These are phyloP conservation scores for Enteromius treurensis DNA, from an alignment of 2,797 vertebrate genomes.

Conservation along the genomic window DNA sequence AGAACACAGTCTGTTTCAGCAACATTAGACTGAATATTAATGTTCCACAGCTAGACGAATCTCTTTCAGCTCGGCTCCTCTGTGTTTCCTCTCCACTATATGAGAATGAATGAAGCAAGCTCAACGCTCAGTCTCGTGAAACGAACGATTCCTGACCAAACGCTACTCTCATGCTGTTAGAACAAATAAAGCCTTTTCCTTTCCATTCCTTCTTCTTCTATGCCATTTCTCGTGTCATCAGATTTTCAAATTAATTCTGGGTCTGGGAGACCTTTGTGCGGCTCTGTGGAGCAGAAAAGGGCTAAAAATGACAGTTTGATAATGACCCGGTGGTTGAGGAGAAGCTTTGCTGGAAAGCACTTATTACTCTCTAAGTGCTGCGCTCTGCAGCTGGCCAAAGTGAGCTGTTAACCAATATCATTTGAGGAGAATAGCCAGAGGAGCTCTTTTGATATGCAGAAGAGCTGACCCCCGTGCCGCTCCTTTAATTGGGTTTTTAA, in stretches of 20 bases:
- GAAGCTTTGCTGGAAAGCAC: slow-evolving; percentile 90
- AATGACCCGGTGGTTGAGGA: slow-evolving; percentile 83
- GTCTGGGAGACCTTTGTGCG: slow-evolving; percentile 86
- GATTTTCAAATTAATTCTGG: slow-evolving; percentile 80
- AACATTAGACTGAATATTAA: slow-evolving; percentile 99
- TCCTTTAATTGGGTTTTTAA: slow-evolving; percentile 99
- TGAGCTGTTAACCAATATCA: slow-evolving; percentile 99
- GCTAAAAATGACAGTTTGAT: slow-evolving; percentile 88
- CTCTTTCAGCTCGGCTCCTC: slow-evolving; percentile 88
- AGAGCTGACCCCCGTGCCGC: slow-evolving; percentile 97
- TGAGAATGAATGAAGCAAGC: slow-evolving; percentile 83
- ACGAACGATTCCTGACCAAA: slow-evolving; percentile 76
- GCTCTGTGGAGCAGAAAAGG: slow-evolving; percentile 75
- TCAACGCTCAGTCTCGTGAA: slow-evolving; percentile 67
- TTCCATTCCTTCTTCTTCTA: slow-evolving; percentile 55
- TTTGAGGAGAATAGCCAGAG: slow-evolving; percentile 98
- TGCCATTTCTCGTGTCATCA: slow-evolving; percentile 63
- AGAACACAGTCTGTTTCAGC: slow-evolving; percentile 86
- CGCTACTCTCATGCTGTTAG: slow-evolving; percentile 81
- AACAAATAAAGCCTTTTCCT: slow-evolving; percentile 86
- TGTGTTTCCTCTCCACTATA: slow-evolving; percentile 90
- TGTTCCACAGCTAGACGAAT: slow-evolving; percentile 93
- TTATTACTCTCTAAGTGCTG: slow-evolving; percentile 96
- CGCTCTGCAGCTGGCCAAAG: slow-evolving; percentile 71
- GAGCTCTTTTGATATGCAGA: slow-evolving; percentile 99